phyloP scores from a whole-genome alignment of 1,140 invertebrate genomes.

The Pseudachorutes palmiensis region DNA sequence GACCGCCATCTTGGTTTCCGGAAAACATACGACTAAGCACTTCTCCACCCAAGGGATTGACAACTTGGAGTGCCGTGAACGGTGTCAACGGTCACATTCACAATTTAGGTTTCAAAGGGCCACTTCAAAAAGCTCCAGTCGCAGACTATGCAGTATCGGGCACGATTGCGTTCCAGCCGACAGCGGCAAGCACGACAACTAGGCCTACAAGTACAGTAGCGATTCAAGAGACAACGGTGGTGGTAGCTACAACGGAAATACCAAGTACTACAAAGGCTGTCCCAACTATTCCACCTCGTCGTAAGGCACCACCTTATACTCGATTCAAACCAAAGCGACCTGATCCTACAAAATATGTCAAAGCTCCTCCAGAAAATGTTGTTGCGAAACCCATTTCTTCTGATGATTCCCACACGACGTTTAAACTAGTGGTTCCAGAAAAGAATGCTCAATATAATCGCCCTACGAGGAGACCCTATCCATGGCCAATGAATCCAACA shows the following conservation, averaged over 20 bases:
- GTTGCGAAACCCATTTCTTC: slow-evolving; percentile 23
- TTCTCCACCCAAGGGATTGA: slow-evolving; percentile 36
- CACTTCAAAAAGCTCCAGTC: slow-evolving; percentile 22
- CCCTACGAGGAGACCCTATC: slow-evolving; percentile 20
- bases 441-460: slow-evolving; percentile 14
- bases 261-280: too few species aligned
- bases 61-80: slow-evolving; percentile 36
- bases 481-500: slow-evolving; percentile 19
- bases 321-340: slow-evolving; percentile 24
- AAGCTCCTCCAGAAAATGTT: slow-evolving; percentile 28
- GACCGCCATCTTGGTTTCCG: background rate
- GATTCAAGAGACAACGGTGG: too few species aligned
- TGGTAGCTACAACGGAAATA: too few species aligned
- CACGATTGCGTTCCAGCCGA: slow-evolving; percentile 24
- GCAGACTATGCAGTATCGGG: slow-evolving; percentile 33
- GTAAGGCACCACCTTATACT: background rate
- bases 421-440: slow-evolving; percentile 17
- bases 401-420: slow-evolving; percentile 32
- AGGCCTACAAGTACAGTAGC: slow-evolving; percentile 6
- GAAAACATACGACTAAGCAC: slow-evolving; percentile 3
- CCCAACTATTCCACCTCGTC: background rate
- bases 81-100: background rate
- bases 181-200: slow-evolving; percentile 10
- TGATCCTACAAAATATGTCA: slow-evolving; percentile 32
- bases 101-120: slow-evolving; percentile 19